Percentiles rank a stretch among this genome's conserved stretches.
Evolutionary conservation across 2,888 invertebrate species (phyloP).

Genomic region (Apodemia zela): DNA sequence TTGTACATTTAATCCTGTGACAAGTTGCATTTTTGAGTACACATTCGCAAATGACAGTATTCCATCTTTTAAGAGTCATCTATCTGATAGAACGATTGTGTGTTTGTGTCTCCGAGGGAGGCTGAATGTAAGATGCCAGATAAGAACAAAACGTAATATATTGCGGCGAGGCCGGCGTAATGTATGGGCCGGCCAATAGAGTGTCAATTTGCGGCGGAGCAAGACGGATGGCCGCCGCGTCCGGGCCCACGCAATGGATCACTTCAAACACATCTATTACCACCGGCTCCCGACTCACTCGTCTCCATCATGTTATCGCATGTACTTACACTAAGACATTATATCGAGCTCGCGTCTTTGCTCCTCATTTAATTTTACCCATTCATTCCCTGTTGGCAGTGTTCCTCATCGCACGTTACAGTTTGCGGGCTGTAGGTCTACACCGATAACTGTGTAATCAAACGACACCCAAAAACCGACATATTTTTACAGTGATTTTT

Average conservation of each 20-base stretch:
- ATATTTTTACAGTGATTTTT: too few species aligned
- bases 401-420: too few species aligned
- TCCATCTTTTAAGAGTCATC: too few species aligned
- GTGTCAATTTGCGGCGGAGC: slow-evolving; percentile 2
- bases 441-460: too few species aligned
- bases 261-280: neutral
- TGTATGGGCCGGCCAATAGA: neutral
- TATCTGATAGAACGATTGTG: neutral
- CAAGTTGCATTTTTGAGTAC: too few species aligned
- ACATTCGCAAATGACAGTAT: too few species aligned
- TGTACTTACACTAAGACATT: too few species aligned
- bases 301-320: neutral
- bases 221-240: slow-evolving; percentile 4
- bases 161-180: neutral
- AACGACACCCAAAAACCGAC: too few species aligned
- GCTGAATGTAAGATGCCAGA: neutral
- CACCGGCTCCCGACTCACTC: neutral
- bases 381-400: too few species aligned
- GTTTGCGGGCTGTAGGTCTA: too few species aligned
- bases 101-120: neutral
- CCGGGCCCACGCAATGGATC: neutral
- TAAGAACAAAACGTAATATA: neutral
- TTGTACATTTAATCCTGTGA: too few species aligned
- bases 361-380: neutral
- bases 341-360: neutral